Base-by-base conservation (phyloP, 2,888 invertebrate species). In the Eupeodes luniger region DNA sequence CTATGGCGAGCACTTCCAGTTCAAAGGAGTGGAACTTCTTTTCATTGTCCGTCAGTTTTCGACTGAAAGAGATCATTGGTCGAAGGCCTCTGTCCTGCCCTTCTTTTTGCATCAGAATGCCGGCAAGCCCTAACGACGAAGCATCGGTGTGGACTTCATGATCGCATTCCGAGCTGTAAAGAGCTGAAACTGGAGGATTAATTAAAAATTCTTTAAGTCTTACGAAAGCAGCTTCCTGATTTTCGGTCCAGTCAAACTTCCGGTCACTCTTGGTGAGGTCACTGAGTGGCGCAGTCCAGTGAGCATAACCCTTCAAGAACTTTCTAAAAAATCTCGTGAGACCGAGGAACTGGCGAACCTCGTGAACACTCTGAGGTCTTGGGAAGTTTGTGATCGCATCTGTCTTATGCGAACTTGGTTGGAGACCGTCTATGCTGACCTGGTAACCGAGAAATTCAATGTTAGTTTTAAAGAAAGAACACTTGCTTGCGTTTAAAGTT, bases 1-100 rank as follows among this genome's bases (percentile, higher is more conserved):
- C 49, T n/a, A 77, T 19, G 5, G 67, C 57, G 7, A 77, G 67
- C 10, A 49, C 77, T 77, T 77, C 67, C 19, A 67, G 77, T 49
- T 77, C 77, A 36, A 69, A 67, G 27, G 67, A 67, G 59, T 66
- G 67, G 12, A 34, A 77, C 47, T 67, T 55, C 12, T 49, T 53
- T 27, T 47, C 47, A 47, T 11, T 11, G 47, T 10, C 11, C 47
- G 47, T 10, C 10, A 27, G 27, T 27, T 27, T 27, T 27, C 27
- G 27, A 27, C 27, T 27, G 27, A 27, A 27, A 27, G 2, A 27
- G 27, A 27, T 27, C 27, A 27, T 2, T 27, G 27, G 27, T 3
- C 1, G 27, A 27, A 27, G 27, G 11, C 11, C 47, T 47, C 4
- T 47, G 11, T 47, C 47, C 47, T 47, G 10, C 10, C 47, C 47